Evolutionary conservation across 1,140 invertebrate species (phyloP), one percentile per base, ranked within the genome.

Genomic region (Lithobius niger): DNA sequence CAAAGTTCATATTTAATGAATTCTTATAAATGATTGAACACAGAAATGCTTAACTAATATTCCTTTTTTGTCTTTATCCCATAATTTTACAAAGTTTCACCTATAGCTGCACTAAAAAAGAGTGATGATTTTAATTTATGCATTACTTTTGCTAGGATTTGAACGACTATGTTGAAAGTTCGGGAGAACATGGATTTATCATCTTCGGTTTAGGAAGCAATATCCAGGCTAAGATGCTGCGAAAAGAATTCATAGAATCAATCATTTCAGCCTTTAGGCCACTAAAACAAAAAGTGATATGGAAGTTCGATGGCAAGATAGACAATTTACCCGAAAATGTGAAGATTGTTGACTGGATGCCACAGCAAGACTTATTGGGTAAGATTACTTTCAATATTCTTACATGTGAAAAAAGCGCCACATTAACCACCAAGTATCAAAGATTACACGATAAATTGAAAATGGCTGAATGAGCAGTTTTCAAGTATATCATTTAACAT

Each of bases 151-250:
- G n/a, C n/a, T n/a, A 47, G 44, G 62, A 64, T 52, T 64, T 83
- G 16, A 80, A 83, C 67, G 78, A 79, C 18, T 84, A 82, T 65
- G 78, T 83, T 28, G 67, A 74, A 3, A 75, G 74, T 0, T 76
- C 79, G 1, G 79, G 79, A 2, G 76, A 78, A 2, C 72, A 75
- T 44, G 84, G 84, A 19, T 86, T 87, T 62, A 78, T 87, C 26
- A 84, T 82, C 66, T 82, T 88, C 1, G 84, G 82, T 2, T 84
- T 88, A 80, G 84, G 84, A 0, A 85, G 83, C 0, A 84, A 82
- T 1, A 82, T 87, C 1, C 77, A 78, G 59, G 80, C 82, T 0
- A 76, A 79, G 1, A 83, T 82, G 56, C 84, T 86, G 81, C 83
- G 84, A 0, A 75, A 81, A 26, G 72, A 79, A 1, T 71, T 82